phyloP scores from a whole-genome alignment of 2,113 vertebrate genomes.

The Panthera leo region DNA sequence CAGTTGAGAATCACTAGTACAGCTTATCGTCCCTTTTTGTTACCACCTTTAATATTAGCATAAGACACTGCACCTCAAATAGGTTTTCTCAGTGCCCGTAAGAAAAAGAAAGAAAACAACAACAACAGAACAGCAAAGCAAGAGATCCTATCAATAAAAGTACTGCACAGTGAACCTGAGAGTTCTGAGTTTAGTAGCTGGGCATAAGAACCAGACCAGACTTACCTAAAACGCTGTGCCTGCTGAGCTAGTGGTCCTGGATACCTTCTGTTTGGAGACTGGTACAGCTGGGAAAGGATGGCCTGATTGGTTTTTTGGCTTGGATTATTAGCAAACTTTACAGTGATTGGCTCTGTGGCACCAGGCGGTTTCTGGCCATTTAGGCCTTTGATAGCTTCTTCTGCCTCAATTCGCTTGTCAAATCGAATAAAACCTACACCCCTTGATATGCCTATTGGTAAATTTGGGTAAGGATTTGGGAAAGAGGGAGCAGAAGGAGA shows the following conservation, averaged over 20 bases:
- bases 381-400: constrained; percentile 99
- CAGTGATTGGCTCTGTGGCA: constrained; percentile 97
- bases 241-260: constrained; percentile 98
- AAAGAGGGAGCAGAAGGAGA: constrained; percentile 44
- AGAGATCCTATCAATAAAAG: constrained; percentile 26
- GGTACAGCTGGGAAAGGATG: constrained; percentile 98
- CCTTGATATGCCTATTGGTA: constrained; percentile 92
- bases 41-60: neutral
- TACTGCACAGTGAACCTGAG: neutral
- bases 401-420: constrained; percentile 97
- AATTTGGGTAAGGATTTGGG: constrained; percentile 64
- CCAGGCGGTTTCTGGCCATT: constrained; percentile 98
- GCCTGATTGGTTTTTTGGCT: constrained; percentile 99
- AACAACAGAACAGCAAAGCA: neutral
- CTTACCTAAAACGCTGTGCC: constrained; percentile 99
- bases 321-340: constrained; percentile 99
- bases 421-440: constrained; percentile 99
- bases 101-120: neutral
- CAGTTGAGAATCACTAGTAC: neutral
- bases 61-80: neutral
- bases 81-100: neutral
- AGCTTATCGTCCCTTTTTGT: too few relatives aligned
- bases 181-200: neutral
- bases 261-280: constrained; percentile 98
- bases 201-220: constrained; percentile 46